These are phyloP conservation scores for Ennomos erosarius DNA, from an alignment of 2,888 invertebrate genomes.

Conservation along the genomic window DNA sequence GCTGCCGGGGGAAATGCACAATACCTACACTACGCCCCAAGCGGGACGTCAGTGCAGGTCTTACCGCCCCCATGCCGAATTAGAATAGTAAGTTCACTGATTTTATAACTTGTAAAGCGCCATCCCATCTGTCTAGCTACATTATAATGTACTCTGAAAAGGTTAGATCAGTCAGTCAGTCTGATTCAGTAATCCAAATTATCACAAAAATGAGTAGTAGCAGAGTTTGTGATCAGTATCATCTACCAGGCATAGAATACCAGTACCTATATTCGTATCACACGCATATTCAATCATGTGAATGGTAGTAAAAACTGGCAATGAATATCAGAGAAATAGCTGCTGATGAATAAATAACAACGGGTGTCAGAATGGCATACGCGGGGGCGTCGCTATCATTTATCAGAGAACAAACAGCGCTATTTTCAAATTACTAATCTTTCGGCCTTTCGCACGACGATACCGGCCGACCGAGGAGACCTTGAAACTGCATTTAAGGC, in stretches of 20 bases:
- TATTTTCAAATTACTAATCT: conserved; percentile 60
- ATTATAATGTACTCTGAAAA: no score
- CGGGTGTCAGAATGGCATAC: conserved; percentile 27
- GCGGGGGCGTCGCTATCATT: conserved; percentile 53
- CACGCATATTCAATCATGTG: conserved; percentile 30
- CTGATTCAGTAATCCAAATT: no score
- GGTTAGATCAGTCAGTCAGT: no score
- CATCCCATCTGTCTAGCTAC: no score
- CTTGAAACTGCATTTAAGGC: conserved; percentile 72
- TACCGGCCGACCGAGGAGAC: conserved; percentile 51
- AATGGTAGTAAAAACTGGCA: conserved; percentile 35
- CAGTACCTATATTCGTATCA: conserved; percentile 25
- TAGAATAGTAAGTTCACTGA: no score
- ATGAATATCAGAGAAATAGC: conserved; percentile 27
- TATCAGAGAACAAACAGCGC: conserved; percentile 62
- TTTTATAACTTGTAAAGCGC: no score
- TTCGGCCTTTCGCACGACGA: conserved; percentile 59
- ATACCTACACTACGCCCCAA: no score
- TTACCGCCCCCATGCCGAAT: no score
- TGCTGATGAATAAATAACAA: conserved; percentile 35
- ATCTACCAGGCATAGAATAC: conserved; percentile 5
- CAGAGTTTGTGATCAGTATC: conserved; percentile 4
- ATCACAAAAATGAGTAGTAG: background rate
- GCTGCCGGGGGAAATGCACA: no score
- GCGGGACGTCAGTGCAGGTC: no score